Conservation (phyloP, 2,888 invertebrate species). For the Chrysolina americana region DNA sequence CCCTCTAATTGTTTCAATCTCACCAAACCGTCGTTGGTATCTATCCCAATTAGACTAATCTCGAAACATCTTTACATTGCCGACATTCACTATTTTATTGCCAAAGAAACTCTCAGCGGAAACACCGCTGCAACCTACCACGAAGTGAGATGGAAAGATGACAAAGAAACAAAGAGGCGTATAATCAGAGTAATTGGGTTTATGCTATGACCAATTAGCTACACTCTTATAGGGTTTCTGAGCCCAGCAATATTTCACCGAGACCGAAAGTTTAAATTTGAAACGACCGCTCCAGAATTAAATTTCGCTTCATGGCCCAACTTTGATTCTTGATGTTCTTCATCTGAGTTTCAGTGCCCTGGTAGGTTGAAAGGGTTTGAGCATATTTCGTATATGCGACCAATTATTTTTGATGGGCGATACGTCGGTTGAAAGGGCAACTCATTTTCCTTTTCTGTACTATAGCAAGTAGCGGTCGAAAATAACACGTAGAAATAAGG, state of each 20-base stretch:
- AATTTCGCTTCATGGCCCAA: constrained; percentile 55
- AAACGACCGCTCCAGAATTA: constrained; percentile 59
- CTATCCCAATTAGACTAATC: constrained; percentile 15
- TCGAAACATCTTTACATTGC: background rate
- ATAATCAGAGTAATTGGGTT: constrained; percentile 62
- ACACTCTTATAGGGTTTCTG: constrained; percentile 60
- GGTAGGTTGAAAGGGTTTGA: background rate
- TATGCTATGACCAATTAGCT: constrained; percentile 62
- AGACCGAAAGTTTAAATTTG: constrained; percentile 61
- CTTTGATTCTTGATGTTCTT: constrained; percentile 34
- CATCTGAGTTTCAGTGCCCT: constrained; percentile 1
- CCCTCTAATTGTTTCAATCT: background rate
- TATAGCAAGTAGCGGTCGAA: too few species aligned
- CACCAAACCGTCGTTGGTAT: background rate
- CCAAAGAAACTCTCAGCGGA: background rate
- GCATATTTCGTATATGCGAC: background rate
- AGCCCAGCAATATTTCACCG: constrained; percentile 58
- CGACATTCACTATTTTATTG: constrained; percentile 6
- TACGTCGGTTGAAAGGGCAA: background rate
- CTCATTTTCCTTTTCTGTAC: background rate
- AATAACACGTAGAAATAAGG: too few species aligned
- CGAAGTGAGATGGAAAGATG: constrained; percentile 33
- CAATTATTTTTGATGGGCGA: background rate
- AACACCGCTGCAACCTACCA: constrained; percentile 29
- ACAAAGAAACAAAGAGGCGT: constrained; percentile 45